Evolutionary conservation across 2,888 invertebrate genomes (phyloP).

Genomic region (Eremobia ochroleuca): DNA sequence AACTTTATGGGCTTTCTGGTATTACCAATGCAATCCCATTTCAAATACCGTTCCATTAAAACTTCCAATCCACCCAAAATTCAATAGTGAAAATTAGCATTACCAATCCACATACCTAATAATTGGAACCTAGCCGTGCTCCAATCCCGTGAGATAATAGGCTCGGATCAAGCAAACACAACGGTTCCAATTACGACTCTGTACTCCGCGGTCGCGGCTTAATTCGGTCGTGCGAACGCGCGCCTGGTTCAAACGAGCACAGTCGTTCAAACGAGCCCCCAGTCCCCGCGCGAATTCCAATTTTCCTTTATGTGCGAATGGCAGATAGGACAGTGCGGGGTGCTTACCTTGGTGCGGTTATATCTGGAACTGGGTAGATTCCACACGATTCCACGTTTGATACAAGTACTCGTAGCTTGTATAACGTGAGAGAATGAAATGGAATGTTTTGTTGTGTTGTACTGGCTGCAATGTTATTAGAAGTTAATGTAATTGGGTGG

Average conservation of each 20-base stretch:
- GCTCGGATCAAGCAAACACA: slow-evolving; percentile 75
- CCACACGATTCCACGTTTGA: slow-evolving; percentile 42
- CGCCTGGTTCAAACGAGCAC: slow-evolving; percentile 60
- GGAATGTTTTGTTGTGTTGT: slow-evolving; percentile 28
- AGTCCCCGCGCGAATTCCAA: slow-evolving; percentile 74
- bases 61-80: slow-evolving; percentile 44
- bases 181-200: slow-evolving; percentile 81
- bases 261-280: slow-evolving; percentile 27
- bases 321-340: slow-evolving; percentile 54
- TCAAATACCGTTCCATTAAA: slow-evolving; percentile 28
- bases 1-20: too few relatives aligned
- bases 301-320: slow-evolving; percentile 81
- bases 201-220: slow-evolving; percentile 74
- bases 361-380: slow-evolving; percentile 50
- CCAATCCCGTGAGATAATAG: slow-evolving; percentile 65
- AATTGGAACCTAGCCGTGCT: slow-evolving; percentile 46
- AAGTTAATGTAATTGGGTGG: background rate
- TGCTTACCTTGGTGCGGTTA: slow-evolving; percentile 63
- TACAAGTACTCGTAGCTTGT: slow-evolving; percentile 12
- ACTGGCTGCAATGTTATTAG: slow-evolving; percentile 3
- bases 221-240: slow-evolving; percentile 80
- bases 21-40: slow-evolving; percentile 15
- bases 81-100: slow-evolving; percentile 54
- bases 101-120: slow-evolving; percentile 50
- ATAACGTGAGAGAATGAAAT: slow-evolving; percentile 31